Base-by-base conservation (phyloP, 2,797 vertebrate genomes). In the Melopsittacus undulatus region DNA sequence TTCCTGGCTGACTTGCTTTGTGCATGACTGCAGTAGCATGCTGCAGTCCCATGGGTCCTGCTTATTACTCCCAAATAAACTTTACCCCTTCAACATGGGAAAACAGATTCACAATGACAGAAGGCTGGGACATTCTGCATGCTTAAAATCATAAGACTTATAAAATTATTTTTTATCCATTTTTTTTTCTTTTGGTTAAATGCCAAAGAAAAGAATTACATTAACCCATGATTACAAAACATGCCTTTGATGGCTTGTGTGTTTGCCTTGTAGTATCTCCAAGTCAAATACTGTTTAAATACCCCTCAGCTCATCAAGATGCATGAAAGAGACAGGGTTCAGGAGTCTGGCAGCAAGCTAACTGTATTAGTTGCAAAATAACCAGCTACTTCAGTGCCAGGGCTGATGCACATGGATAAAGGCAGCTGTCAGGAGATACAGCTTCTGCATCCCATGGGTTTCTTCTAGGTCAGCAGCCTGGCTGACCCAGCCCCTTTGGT, bases 61-160 rank as follows among this genome's bases (percentile, higher is more conserved):
- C 87, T 95, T 97, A 96, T 91, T 92, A 56, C 94, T 95, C 80
- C 57, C 8, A 1, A 88, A 78, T 96, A 95, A 95, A 96, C 86
- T 79, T 96, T 95, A 59, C 49, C 66, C 43, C 57, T 90, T 90
- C 29, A 61, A 54, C 89, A 93, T 83, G 94, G 84, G 94, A 97
- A 96, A 97, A 94, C 32, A 87, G 92, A 97, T 91, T 90, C 83
- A 87, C 63, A 77, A 2, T 87, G 94, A 95, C 46, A 80, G 90
- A 77, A 92, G 52, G 75, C 91, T 61, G 72, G 90, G 90, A 94
- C 85, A 95, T 92, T 95, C 86, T 94, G 90, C 82, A 75, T 49
- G 56, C 29, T 95, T 69, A 83, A 92, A 94, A 83, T 83, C 67
- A 89, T 64, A 90, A 59, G 62, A 32, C 16, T 93, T 87, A 89